Evolutionary conservation across 2,113 vertebrate species (phyloP), one percentile per base, ranked within the genome.

Genomic region (Etheostoma cragini): DNA sequence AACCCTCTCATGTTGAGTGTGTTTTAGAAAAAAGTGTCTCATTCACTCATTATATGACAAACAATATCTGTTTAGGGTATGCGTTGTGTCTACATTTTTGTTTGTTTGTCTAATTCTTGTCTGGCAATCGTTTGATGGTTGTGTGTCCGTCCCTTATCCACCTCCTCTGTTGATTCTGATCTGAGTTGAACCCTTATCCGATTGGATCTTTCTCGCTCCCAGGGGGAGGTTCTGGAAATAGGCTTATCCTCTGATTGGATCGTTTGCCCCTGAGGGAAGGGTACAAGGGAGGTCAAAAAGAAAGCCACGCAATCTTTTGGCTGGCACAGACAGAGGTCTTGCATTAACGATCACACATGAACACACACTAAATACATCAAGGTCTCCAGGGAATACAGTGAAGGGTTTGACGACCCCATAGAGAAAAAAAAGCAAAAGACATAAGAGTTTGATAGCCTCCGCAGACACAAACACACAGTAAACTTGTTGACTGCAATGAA

Each of bases 211-310:
- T 70, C 75, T 57, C 60, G 68, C 75, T 90, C 90, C 88, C 83
- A 83, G 83, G 90, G 89, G 91, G 82, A 86, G 89, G 88, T 83
- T 90, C 91, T 91, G 87, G 85, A 93, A 92, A 93, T 94, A 90
- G 89, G 91, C 83, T 92, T 92, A 92, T 91, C 81, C 86, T 90
- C 83, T 94, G 93, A 93, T 93, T 93, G 92, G 93, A 94, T 90
- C 83, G 81, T 81, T 83, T 82, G 74, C 78, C 91, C 89, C 89
- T 80, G 73, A 79, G 91, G 92, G 91, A 93, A 93, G 91, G 91
- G 75, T 87, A 93, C 88, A 87, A 78, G 66, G 47, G 90, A 93
- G 91, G 93, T 94, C 91, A 92, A 89, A 87, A 83, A 76, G 80
- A 82, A 91, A 87, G 75, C 72, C 82, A 76, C 13, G 66, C 86